phyloP scores from a whole-genome alignment of 2,113 vertebrate species.

The Pitta sordida region DNA sequence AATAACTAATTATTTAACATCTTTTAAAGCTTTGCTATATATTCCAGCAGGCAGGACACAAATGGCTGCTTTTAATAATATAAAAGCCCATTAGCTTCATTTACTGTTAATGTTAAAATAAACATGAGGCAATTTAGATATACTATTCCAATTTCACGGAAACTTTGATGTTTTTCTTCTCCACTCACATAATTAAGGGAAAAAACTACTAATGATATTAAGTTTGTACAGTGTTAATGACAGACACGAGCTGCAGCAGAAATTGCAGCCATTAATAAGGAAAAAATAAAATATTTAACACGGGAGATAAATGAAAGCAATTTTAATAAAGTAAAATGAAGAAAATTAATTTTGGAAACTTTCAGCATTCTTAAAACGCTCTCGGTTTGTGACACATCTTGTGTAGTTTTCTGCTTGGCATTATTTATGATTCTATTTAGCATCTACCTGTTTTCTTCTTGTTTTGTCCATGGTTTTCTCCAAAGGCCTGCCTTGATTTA shows the following conservation, averaged over 20 bases:
- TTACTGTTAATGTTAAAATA: slow-evolving; percentile 90
- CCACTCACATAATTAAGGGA: slow-evolving; percentile 87
- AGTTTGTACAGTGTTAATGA: slow-evolving; percentile 87
- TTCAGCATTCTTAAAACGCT: slow-evolving; percentile 55
- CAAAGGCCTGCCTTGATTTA: neutral
- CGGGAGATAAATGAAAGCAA: slow-evolving; percentile 80
- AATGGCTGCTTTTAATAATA: slow-evolving; percentile 85
- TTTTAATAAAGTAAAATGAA: slow-evolving; percentile 85
- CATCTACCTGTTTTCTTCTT: neutral
- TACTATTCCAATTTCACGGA: slow-evolving; percentile 86
- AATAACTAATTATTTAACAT: slow-evolving; percentile 87
- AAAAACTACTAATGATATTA: slow-evolving; percentile 87
- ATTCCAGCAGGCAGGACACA: slow-evolving; percentile 81
- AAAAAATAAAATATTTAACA: slow-evolving; percentile 86
- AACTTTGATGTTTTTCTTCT: slow-evolving; percentile 87
- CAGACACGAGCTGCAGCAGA: slow-evolving; percentile 78
- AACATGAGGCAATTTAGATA: slow-evolving; percentile 87
- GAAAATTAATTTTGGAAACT: slow-evolving; percentile 82
- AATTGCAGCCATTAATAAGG: slow-evolving; percentile 85
- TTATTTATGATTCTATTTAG: slow-evolving; percentile 59
- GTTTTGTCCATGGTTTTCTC: neutral
- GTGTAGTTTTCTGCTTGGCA: slow-evolving; percentile 38
- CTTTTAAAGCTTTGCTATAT: slow-evolving; percentile 78
- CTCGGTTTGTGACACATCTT: slow-evolving; percentile 31
- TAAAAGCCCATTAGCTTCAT: slow-evolving; percentile 86